Conservation (phyloP, 2,888 invertebrate species). For the Trachelus troglodyta region DNA sequence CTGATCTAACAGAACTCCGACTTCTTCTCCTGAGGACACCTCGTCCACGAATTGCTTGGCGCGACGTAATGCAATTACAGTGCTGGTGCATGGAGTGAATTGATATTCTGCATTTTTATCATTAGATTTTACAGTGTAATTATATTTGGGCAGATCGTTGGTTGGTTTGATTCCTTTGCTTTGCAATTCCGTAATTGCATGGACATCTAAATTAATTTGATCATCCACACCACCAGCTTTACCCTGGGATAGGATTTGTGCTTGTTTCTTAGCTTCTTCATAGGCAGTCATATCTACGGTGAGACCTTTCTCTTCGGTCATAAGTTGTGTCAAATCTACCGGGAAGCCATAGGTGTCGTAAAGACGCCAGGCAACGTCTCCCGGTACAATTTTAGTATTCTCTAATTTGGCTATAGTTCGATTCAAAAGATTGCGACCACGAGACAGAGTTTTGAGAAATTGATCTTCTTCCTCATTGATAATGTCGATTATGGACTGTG, state of each 20-base stretch:
- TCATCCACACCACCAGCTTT: conserved; percentile 85
- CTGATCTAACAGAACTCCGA: conserved; percentile 89
- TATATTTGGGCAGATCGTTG: conserved; percentile 92
- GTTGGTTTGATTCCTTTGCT: conserved; percentile 81
- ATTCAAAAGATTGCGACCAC: conserved; percentile 91
- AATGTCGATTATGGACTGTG: conserved; percentile 89
- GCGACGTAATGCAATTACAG: conserved; percentile 83
- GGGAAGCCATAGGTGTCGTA: conserved; percentile 99
- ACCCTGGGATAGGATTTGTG: conserved; percentile 89
- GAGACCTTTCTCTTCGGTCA: conserved; percentile 96
- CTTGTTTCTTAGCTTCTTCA: conserved; percentile 91
- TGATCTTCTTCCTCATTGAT: conserved; percentile 99
- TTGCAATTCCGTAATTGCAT: conserved; percentile 93
- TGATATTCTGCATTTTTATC: conserved; percentile 79
- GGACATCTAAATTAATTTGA: conserved; percentile 91
- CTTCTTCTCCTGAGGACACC: conserved; percentile 86
- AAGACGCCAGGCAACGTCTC: conserved; percentile 97
- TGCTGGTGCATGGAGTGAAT: conserved; percentile 79
- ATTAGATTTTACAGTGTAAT: conserved; percentile 77
- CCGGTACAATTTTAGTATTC: conserved; percentile 79
- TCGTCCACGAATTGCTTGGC: conserved; percentile 87
- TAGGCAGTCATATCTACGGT: conserved; percentile 90
- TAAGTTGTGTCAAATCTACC: conserved; percentile 94
- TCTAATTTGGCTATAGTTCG: conserved; percentile 89
- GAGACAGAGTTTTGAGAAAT: conserved; percentile 93